A percentile compares a stretch with the other conserved stretches of the same genome.
Evolutionary conservation across 2,113 vertebrate genomes (phyloP).

Genomic region (Pipra filicauda): DNA sequence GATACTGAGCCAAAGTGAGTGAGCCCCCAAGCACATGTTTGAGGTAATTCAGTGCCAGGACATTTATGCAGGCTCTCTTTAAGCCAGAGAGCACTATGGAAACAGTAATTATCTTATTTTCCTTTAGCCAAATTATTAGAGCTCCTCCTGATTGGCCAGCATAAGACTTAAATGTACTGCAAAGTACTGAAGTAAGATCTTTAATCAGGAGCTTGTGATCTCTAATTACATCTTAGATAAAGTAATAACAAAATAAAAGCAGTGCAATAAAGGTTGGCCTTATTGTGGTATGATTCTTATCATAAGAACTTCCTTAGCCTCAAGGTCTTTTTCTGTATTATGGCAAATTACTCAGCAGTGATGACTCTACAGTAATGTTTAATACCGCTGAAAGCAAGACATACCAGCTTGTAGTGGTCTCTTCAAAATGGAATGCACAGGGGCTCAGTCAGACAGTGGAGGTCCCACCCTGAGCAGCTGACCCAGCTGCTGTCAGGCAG

Average conservation of each 20-base stretch:
- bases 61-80: neutral
- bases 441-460: neutral
- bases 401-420: neutral
- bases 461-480: neutral
- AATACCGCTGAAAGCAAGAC: neutral
- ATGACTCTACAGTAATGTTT: neutral
- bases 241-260: neutral
- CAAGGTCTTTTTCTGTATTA: neutral
- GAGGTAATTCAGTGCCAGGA: neutral
- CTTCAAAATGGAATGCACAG: accelerated
- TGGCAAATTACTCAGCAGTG: neutral
- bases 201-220: neutral
- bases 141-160: neutral
- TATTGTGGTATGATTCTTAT: neutral
- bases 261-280: neutral
- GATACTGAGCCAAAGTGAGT: neutral
- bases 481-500: neutral
- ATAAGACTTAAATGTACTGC: neutral
- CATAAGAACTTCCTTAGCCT: neutral
- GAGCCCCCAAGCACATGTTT: neutral
- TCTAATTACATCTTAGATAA: neutral
- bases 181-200: neutral
- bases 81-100: neutral
- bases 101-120: neutral
- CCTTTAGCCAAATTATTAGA: neutral